Evolutionary conservation across 2,113 vertebrate species (phyloP), one percentile per base, ranked within the genome.

Genomic region (Myrmecophaga tridactyla): DNA sequence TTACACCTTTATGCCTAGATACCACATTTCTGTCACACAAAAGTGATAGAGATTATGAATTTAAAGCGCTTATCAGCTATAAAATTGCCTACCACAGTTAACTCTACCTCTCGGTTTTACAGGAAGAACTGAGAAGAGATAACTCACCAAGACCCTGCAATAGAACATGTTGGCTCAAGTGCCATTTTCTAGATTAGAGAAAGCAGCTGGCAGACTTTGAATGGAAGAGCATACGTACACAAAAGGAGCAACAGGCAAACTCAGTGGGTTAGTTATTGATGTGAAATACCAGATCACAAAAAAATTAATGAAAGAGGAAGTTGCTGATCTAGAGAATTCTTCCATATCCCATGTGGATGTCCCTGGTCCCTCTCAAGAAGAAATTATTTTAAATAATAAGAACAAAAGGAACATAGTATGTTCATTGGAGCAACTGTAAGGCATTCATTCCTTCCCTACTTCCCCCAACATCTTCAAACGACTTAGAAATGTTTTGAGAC

Each of bases 21-120:
- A 56, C 31, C 34, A 62, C 63, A 63, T 0, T 73, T 20, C 0
- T 0, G 3, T 1, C 31, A 14, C 46, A n/a, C 51, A 76, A 80
- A 63, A 0, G 0, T 1, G 2, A 86, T 60, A 48, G 3, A 0
- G 27, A 60, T 65, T 15, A 72, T 29, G 84, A 73, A 72, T 29
- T n/a, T 78, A 76, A 85, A 93, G 58, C 34, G 8, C 34, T 8
- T 23, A 36, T 46, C 56, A 92, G 0, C 20, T 83, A 58, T 20
- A 51, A 51, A 93, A 70, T 34, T 1, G 3, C 23, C 15, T 72
- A 63, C 21, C 48, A 29, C 17, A 21, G 53, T 82, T 51, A 80
- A 70, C 6, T 63, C 31, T 7, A 15, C 31, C 2, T 70, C 76
- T 51, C 76, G 31, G 25, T n/a, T 84, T 72, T 73, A 23, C 3